Base-by-base conservation (phyloP, 2,113 vertebrate species). In the Vireo altiloquus region DNA sequence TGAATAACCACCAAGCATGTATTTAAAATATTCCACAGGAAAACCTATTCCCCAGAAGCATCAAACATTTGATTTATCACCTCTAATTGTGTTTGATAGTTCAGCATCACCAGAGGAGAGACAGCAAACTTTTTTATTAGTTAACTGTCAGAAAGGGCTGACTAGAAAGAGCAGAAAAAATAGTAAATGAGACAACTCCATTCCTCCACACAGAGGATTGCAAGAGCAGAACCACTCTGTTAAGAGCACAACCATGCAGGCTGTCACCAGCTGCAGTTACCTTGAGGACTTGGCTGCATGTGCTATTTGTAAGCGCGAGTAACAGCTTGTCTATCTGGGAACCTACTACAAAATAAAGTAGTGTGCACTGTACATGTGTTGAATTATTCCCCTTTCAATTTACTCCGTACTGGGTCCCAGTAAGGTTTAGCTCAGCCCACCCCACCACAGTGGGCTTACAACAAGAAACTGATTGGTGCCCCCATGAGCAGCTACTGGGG, bases 291-390 rank as follows among this genome's bases (percentile, higher is more conserved):
- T 72, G 70, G 63, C 70, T n/a, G 12, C 6, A 3, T 13, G 16
- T 30, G 49, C 17, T 49, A 6, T 44, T 87, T 65, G 39, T 22
- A 85, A 59, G 25, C 5, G 28, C 4, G 0, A 79, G 68, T 80
- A 69, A 40, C 44, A 80, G 63, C 40, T 74, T 80, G 49, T 37
- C 80, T 35, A 0, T n/a, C 8, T n/a, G 54, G 42, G 23, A n/a
- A 57, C 7, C 9, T 46, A 12, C 37, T 53, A 9, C 20, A 50
- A 69, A 87, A 87, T 50, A 11, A 53, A 49, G 37, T 8, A 37
- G 15, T 28, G 19, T 46, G 37, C 37, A n/a, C 21, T 77, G 28
- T 24, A 17, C 37, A 49, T 0, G 0, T 23, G 8, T 18, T 4
- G 0, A 46, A 56, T 22, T 1, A 1, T 64, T 86, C 65, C 39